These are phyloP conservation scores for Nemoura dubitans DNA, from an alignment of 2,888 invertebrate genomes.

Conservation along the genomic window DNA sequence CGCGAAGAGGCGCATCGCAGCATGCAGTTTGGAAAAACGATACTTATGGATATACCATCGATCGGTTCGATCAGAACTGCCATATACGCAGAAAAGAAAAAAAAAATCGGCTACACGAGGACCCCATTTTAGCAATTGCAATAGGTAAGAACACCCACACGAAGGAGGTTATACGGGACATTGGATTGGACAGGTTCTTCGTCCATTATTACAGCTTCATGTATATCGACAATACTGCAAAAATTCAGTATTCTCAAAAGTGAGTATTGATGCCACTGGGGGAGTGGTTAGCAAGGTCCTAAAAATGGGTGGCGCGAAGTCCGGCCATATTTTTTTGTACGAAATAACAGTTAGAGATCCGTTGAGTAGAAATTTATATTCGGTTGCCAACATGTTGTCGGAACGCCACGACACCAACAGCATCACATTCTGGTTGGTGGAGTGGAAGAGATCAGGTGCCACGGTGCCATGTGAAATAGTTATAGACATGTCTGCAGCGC, in stretches of 20 bases:
- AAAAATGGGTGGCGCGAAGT: conserved; percentile 43
- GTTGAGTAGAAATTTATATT: conserved; percentile 46
- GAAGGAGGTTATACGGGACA: conserved; percentile 26
- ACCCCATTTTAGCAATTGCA: conserved; percentile 36
- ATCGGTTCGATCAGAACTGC: conserved; percentile 36
- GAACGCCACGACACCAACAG: conserved; percentile 50
- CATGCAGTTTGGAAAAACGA: conserved; percentile 31
- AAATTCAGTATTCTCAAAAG: conserved; percentile 46
- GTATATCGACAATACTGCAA: conserved; percentile 37
- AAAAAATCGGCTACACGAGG: conserved; percentile 40
- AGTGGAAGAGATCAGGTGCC: conserved; percentile 49
- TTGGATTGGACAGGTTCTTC: conserved; percentile 45
- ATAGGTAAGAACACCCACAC: background rate
- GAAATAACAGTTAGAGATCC: conserved; percentile 47
- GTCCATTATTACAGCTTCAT: conserved; percentile 41
- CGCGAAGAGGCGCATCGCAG: conserved; percentile 35
- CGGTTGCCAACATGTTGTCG: conserved; percentile 50
- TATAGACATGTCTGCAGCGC: conserved; percentile 47
- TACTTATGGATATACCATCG: conserved; percentile 33
- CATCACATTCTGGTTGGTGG: conserved; percentile 44
- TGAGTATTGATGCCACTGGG: conserved; percentile 49
- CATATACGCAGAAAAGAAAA: conserved; percentile 27
- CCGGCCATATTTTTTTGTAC: conserved; percentile 47
- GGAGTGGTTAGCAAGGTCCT: conserved; percentile 47
- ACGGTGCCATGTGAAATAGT: conserved; percentile 47